These are phyloP conservation scores for Cheumatopsyche charites DNA, from an alignment of 1,140 invertebrate genomes.

Conservation along the genomic window DNA sequence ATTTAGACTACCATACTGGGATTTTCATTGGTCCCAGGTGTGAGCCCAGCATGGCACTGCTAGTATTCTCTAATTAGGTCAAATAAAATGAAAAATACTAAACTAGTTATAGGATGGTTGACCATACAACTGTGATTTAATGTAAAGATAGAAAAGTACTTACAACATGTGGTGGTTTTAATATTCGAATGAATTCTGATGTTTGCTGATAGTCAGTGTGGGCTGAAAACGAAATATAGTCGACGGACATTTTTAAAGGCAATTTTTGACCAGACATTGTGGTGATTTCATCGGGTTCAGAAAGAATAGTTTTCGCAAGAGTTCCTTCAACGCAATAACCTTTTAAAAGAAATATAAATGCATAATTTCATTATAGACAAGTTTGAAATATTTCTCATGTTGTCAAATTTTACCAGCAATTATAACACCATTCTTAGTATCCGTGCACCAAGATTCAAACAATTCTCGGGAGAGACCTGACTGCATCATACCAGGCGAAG, in stretches of 20 bases:
- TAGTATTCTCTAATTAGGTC: no score
- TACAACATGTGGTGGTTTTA: constrained; percentile 95
- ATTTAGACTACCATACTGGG: no score
- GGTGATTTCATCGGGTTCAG: constrained; percentile 97
- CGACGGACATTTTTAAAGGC: constrained; percentile 96
- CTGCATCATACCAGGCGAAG: constrained; percentile 99
- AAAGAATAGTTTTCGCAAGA: constrained; percentile 94
- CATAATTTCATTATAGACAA: not conserved
- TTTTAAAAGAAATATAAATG: constrained; percentile 48
- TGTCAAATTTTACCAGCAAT: constrained; percentile 75
- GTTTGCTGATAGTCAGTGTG: constrained; percentile 99
- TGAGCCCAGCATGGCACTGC: no score
- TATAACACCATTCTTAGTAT: constrained; percentile 97
- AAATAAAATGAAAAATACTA: no score
- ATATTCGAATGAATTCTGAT: constrained; percentile 91
- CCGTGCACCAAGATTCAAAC: constrained; percentile 99
- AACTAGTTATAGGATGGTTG: no score
- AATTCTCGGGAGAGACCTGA: constrained; percentile 95
- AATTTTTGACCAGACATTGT: constrained; percentile 95
- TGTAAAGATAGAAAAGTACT: constrained; percentile 51
- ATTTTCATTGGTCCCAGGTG: no score
- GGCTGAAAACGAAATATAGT: constrained; percentile 99
- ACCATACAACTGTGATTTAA: no score
- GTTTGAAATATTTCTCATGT: not conserved
- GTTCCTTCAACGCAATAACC: constrained; percentile 99